phyloP scores from a whole-genome alignment of 1,140 invertebrate species.

The Sminthurides bifidus region DNA sequence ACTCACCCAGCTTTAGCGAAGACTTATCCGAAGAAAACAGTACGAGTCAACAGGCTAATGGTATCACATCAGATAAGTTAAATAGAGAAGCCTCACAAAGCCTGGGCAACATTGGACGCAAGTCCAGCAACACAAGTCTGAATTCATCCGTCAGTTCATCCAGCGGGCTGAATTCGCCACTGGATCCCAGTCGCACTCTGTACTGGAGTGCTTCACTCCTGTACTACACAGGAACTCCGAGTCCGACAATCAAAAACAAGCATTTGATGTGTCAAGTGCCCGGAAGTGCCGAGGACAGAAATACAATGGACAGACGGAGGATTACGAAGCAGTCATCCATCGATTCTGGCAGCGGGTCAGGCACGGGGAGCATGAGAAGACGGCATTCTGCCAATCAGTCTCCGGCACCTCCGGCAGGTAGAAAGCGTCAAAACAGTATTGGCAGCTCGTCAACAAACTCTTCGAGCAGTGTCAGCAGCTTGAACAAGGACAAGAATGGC shows the following conservation, averaged over 20 bases:
- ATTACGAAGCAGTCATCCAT: conserved; percentile 3
- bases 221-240: conserved; percentile 6
- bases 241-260: conserved; percentile 5
- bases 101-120: too few species aligned
- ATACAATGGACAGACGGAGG: neutral
- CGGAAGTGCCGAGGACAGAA: neutral
- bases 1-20: too few species aligned
- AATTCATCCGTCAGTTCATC: too few species aligned
- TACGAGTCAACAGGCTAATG: too few species aligned
- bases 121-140: too few species aligned
- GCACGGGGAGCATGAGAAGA: neutral
- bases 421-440: neutral
- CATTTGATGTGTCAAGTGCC: conserved; percentile 11
- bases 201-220: conserved; percentile 12
- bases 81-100: too few species aligned
- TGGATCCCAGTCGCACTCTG: conserved; percentile 12
- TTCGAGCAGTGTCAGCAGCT: neutral
- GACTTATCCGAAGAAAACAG: too few species aligned
- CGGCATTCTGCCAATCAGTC: neutral
- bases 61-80: too few species aligned
- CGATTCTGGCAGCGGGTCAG: conserved; percentile 1
- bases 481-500: too few species aligned
- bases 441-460: conserved; percentile 1
- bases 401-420: neutral
- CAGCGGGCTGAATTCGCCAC: too few species aligned